A percentile compares a stretch with the other conserved stretches of the same genome.
These are phyloP conservation scores for Fistularia tabacaria DNA, from an alignment of 2,797 vertebrate species.

Conservation along the genomic window DNA sequence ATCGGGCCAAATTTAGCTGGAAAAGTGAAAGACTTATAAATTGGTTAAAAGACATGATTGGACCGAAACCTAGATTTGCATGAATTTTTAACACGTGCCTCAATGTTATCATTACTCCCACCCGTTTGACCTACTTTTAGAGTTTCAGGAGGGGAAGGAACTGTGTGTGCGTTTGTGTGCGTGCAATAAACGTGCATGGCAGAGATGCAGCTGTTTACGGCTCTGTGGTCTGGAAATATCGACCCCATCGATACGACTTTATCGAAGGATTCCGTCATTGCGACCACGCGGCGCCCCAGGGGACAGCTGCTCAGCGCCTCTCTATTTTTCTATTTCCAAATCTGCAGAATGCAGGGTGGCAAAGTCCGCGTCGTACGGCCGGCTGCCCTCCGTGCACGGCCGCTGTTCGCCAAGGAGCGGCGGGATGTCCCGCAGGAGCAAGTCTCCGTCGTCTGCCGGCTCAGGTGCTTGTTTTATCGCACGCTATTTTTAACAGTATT, in stretches of 20 bases:
- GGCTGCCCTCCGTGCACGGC: constrained; percentile 85
- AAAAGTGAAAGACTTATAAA: too few species aligned
- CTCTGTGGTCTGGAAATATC: too few species aligned
- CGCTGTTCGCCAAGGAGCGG: constrained; percentile 84
- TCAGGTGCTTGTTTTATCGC: constrained; percentile 70
- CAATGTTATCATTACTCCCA: not conserved
- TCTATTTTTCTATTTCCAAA: constrained; percentile 11
- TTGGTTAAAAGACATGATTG: too few species aligned
- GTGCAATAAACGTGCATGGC: too few species aligned
- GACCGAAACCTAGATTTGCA: constrained; percentile 3
- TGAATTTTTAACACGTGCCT: not conserved
- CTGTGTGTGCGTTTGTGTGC: too few species aligned
- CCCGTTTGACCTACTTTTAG: constrained; percentile 11
- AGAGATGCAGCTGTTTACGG: too few species aligned
- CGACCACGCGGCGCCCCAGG: too few species aligned
- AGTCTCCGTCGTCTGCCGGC: constrained; percentile 90
- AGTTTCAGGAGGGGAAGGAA: not conserved
- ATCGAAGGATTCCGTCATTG: too few species aligned
- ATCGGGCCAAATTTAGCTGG: too few species aligned
- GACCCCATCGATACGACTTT: too few species aligned
- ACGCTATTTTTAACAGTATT: too few species aligned
- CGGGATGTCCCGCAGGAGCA: constrained; percentile 89
- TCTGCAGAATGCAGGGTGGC: constrained; percentile 91
- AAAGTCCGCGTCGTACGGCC: constrained; percentile 94
- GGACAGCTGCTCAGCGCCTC: not conserved